Evolutionary conservation across 1,140 invertebrate genomes (phyloP).

Genomic region (Zaprionus inermis): DNA sequence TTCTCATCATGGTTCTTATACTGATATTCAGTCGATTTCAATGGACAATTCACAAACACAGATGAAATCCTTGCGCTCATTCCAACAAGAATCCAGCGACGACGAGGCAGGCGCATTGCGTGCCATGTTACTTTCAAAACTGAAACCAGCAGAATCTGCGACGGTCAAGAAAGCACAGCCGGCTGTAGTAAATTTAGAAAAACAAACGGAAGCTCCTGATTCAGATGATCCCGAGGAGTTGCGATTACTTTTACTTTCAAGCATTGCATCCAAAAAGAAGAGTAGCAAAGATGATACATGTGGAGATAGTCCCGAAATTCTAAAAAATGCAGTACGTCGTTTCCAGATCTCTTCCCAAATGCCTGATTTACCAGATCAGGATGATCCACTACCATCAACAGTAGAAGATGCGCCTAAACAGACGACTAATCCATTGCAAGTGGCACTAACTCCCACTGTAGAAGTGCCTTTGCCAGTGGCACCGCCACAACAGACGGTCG

Average conservation of each 20-base stretch:
- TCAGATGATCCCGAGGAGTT: conserved; percentile 68
- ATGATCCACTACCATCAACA: background rate
- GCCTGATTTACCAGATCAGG: background rate
- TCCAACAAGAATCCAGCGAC: conserved; percentile 54
- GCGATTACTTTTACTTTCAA: conserved; percentile 55
- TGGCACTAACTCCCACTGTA: background rate
- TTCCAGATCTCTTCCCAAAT: conserved; percentile 30
- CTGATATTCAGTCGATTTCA: conserved; percentile 65
- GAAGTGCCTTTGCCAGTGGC: conserved; percentile 1
- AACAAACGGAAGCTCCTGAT: conserved; percentile 12
- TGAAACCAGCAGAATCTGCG: conserved; percentile 18
- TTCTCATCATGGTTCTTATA: conserved; percentile 48
- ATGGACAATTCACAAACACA: conserved; percentile 67
- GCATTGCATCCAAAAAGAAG: conserved; percentile 56
- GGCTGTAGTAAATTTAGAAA: background rate
- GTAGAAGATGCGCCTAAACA: background rate
- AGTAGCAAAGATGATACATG: background rate
- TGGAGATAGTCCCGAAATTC: conserved; percentile 52
- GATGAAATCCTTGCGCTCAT: conserved; percentile 15
- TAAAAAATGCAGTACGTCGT: conserved; percentile 73
- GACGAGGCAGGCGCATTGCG: conserved; percentile 74
- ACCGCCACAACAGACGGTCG: background rate
- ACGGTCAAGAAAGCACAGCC: background rate
- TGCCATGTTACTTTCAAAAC: conserved; percentile 69
- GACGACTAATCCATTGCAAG: background rate